Evolutionary conservation across 1,140 invertebrate species (phyloP), one percentile per base, ranked within the genome.

Genomic region (Pseudachorutes palmiensis): DNA sequence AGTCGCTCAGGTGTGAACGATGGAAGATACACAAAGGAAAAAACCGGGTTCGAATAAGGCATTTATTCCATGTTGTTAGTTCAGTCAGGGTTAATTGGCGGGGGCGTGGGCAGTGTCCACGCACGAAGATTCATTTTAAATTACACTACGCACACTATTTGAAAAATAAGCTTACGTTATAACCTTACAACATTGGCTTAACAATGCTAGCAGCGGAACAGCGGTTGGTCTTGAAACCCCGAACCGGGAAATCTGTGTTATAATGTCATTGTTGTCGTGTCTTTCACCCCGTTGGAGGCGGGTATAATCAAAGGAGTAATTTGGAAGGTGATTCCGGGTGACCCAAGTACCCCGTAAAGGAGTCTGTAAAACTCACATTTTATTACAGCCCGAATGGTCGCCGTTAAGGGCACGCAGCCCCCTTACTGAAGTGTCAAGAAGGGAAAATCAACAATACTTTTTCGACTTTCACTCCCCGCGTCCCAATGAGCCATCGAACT

Each of bases 231-330:
- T n/a, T n/a, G n/a, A n/a, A n/a, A n/a, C n/a, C n/a, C n/a, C n/a
- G n/a, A n/a, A n/a, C n/a, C n/a, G n/a, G n/a, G n/a, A n/a, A n/a
- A n/a, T n/a, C n/a, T n/a, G n/a, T n/a, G n/a, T n/a, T n/a, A n/a
- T n/a, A n/a, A n/a, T n/a, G n/a, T n/a, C n/a, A n/a, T n/a, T n/a
- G n/a, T n/a, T n/a, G n/a, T n/a, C n/a, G n/a, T n/a, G n/a, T n/a
- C n/a, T n/a, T n/a, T n/a, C n/a, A n/a, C n/a, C n/a, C n/a, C n/a
- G n/a, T n/a, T n/a, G n/a, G n/a, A n/a, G n/a, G n/a, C n/a, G n/a
- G n/a, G 65, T 31, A 58, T 67, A 67, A 67, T 67, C 36, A 62
- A 62, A 62, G 31, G 65, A 67, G 65, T 67, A 61, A 67, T 67
- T 67, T 67, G 19, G 65, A 62, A 61, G 65, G 65, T 67, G 58